phyloP scores from a whole-genome alignment of 2,797 vertebrate species.

The Hyperoplus immaculatus region DNA sequence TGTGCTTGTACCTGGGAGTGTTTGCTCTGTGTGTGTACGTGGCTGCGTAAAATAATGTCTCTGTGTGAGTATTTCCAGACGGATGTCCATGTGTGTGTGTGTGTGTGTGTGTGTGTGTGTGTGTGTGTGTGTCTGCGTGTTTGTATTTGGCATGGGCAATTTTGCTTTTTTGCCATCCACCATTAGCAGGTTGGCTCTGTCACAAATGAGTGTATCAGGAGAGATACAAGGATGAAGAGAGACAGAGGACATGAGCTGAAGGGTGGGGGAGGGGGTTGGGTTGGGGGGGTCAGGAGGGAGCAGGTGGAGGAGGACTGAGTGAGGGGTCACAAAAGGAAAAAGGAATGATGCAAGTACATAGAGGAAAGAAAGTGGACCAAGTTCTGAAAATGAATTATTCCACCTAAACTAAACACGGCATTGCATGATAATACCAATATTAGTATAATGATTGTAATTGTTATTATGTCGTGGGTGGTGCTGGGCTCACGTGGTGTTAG shows the following conservation, averaged over 20 bases:
- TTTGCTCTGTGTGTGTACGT: constrained; percentile 20
- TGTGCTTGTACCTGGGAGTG: constrained; percentile 36
- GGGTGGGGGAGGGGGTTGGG: constrained; percentile 18
- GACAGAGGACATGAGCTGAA: constrained; percentile 41
- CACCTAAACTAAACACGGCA: constrained; percentile 6
- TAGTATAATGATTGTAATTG: constrained; percentile 39
- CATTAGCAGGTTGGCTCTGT: constrained; percentile 96
- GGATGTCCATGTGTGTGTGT: constrained; percentile 51
- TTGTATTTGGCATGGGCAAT: constrained; percentile 64
- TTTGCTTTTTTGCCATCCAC: constrained; percentile 90
- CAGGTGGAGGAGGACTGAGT: constrained; percentile 4
- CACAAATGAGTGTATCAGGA: constrained; percentile 92
- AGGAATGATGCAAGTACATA: background rate
- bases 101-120: constrained; percentile 24
- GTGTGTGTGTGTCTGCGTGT: constrained; percentile 24
- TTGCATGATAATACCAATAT: constrained; percentile 17
- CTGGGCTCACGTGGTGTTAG: constrained; percentile 1
- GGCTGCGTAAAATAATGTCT: constrained; percentile 29
- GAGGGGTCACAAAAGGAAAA: constrained; percentile 16
- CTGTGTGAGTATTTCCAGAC: constrained; percentile 50
- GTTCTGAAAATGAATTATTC: constrained; percentile 11
- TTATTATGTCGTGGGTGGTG: constrained; percentile 15
- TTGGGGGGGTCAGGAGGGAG: constrained; percentile 7
- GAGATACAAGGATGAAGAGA: constrained; percentile 57
- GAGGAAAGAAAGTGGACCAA: constrained; percentile 4